Base-by-base conservation (phyloP, 2,113 vertebrate species). In the Ammodramus savannarum region DNA sequence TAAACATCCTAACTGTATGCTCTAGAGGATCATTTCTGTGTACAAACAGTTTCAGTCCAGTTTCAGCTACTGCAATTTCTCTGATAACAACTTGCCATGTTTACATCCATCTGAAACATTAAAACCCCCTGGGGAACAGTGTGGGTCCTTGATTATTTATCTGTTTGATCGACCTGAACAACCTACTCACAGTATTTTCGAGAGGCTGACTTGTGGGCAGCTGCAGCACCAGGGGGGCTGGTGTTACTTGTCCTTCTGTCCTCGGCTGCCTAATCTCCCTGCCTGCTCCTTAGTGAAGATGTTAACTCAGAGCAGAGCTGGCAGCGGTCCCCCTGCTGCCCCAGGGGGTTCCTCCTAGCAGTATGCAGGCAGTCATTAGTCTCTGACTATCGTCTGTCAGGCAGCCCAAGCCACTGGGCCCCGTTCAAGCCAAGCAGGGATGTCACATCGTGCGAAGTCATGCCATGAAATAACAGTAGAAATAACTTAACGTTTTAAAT, bases 221-320 rank as follows among this genome's bases (percentile, higher is more conserved):
- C 75, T 46, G 18, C 25, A 49, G 63, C 3, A 14, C 72, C 15
- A 7, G 26, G 55, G 36, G 31, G 20, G 81, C 44, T 2, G 3
- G 36, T 65, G 19, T 69, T 88, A 36, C 58, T 94, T 25, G 38
- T 79, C 63, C 74, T 91, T 67, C 74, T 67, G 67, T 44, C 89
- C 6, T 6, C 6, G 0, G 80, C 89, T 91, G 87, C 77, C 76
- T 95, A 16, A 72, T 86, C 48, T 91, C 22, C 49, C 67, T 73
- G 85, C 63, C 81, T 66, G 80, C 90, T 95, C 68, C 87, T 90
- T 83, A 94, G 94, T 77, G 87, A 94, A 93, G 89, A 96, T 91
- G 87, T 95, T 95, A 94, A 96, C 83, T 85, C 91, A 93, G 94
- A 95, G 82, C 89, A 93, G 89, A 94, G 85, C 79, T 95, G 94